A percentile compares a stretch with the other conserved stretches of the same genome.
Evolutionary conservation across 2,797 vertebrate genomes (phyloP).

Genomic region (Okamejei kenojei): DNA sequence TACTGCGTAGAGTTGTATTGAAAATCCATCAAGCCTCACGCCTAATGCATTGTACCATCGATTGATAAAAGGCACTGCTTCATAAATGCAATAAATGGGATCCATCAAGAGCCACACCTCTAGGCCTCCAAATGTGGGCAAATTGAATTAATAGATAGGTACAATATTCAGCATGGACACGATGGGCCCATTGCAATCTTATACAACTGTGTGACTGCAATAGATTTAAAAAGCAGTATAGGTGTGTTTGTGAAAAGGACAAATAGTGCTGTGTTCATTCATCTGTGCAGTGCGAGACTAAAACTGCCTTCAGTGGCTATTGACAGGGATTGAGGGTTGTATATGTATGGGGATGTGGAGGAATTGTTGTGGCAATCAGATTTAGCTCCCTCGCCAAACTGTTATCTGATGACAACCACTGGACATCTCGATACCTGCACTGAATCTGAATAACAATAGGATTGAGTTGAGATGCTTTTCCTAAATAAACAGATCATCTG

Average conservation of each 20-base stretch:
- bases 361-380: neutral
- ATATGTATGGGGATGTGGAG: neutral
- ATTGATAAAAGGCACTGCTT: neutral
- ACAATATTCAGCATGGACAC: too few relatives aligned
- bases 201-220: too few relatives aligned
- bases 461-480: neutral
- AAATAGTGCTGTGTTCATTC: neutral
- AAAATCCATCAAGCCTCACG: neutral
- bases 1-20: neutral
- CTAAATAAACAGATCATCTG: neutral
- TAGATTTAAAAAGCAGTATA: neutral
- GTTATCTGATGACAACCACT: neutral
- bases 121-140: too few relatives aligned
- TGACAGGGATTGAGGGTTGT: neutral
- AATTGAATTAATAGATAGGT: too few relatives aligned
- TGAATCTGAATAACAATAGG: neutral
- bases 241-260: neutral
- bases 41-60: neutral
- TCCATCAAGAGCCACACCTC: too few relatives aligned
- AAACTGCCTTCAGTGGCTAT: neutral
- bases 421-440: neutral
- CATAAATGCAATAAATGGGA: neutral
- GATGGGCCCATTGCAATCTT: too few relatives aligned
- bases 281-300: too few relatives aligned
- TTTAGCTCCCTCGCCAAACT: neutral